phyloP scores from a whole-genome alignment of 1,140 invertebrate species.

The Sarcophaga bullata region DNA sequence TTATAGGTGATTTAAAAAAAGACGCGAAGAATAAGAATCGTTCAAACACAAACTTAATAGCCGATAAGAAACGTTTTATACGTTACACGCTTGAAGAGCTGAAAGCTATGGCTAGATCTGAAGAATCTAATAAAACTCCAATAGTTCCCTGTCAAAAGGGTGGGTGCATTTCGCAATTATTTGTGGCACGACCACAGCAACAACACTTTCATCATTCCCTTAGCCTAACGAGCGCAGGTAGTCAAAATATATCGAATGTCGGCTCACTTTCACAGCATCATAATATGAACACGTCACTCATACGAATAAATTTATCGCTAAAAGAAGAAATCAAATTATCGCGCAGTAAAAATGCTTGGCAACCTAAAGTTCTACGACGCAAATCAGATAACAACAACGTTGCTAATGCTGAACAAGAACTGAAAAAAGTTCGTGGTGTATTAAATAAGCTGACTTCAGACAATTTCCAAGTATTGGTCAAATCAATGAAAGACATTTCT shows the following conservation, averaged over 20 bases:
- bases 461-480: constrained; percentile 85
- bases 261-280: not conserved
- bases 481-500: constrained; percentile 78
- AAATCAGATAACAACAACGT: constrained; percentile 46
- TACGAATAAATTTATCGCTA: constrained; percentile 78
- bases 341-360: constrained; percentile 91
- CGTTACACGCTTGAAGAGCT: constrained; percentile 48
- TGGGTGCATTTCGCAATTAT: constrained; percentile 58
- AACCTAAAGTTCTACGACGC: constrained; percentile 70
- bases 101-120: constrained; percentile 54
- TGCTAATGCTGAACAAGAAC: constrained; percentile 67
- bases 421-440: constrained; percentile 87
- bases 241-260: not conserved
- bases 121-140: constrained; percentile 54
- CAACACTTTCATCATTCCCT: not conserved
- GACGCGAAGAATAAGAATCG: not conserved
- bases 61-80: not conserved
- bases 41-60: not conserved
- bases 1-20: not conserved
- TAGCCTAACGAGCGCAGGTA: no score
- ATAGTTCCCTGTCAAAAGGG: constrained; percentile 59
- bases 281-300: constrained; percentile 64
- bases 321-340: constrained; percentile 86
- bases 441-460: constrained; percentile 95
- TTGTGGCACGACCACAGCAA: constrained; percentile 58